Base-by-base conservation (phyloP, 2,888 invertebrate genomes). In the Sepiola atlantica region DNA sequence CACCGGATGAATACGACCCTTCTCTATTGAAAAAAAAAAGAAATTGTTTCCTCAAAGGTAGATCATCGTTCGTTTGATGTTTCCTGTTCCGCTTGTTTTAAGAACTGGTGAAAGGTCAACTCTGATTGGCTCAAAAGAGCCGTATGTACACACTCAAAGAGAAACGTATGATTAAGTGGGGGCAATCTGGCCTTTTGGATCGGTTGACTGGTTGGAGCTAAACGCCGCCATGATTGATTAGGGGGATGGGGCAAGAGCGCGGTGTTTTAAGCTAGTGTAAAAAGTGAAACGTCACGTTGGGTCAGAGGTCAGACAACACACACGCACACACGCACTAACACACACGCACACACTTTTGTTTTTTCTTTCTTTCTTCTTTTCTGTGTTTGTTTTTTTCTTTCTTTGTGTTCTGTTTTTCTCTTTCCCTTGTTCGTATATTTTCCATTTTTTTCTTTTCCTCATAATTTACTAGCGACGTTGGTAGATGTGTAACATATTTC, bases 381-480 rank as follows among this genome's bases (percentile, higher is more conserved):
- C 12, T n/a, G 2, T 4, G 0, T 77, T 77, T 10, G 1, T 61
- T 24, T 24, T n/a, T 18, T 1, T n/a, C n/a, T 77, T 45, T 77
- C 77, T 77, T 28, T n/a, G 8, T 77, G 2, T 77, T 0, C 0
- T 16, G 8, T 12, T 77, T 1, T 10, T 8, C 12, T n/a, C n/a
- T n/a, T 2, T 12, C 14, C 18, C n/a, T n/a, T 4, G 8, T n/a
- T n/a, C 16, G 0, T n/a, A n/a, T 3, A 10, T 77, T n/a, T 18
- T 12, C 3, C 10, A 12, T n/a, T n/a, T 77, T 3, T 10, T n/a
- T 77, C n/a, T 77, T 77, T 10, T 18, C 28, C 12, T 12, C n/a
- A 14, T 28, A 1, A 4, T n/a, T n/a, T 12, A n/a, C n/a, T n/a
- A n/a, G n/a, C n/a, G n/a, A n/a, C n/a, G n/a, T n/a, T n/a, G n/a